phyloP scores from a whole-genome alignment of 2,797 vertebrate genomes.

The Xerus rutilus region DNA sequence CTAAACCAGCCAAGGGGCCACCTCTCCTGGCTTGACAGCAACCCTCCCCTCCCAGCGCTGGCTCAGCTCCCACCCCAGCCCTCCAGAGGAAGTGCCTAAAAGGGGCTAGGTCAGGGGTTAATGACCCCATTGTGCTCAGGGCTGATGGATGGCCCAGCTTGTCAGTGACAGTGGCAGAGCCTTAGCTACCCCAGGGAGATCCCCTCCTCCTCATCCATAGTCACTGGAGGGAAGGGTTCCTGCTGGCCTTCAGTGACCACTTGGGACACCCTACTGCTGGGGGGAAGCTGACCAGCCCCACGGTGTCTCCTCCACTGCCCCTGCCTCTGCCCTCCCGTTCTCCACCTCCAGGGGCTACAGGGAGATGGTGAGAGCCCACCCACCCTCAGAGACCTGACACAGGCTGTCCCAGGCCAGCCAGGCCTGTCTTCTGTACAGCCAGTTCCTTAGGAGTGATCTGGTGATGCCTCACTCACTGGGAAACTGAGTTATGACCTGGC shows the following conservation, averaged over 20 bases:
- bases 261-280: background rate
- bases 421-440: background rate
- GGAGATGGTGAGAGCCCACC: fast-evolving
- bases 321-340: background rate
- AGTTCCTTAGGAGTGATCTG: background rate
- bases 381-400: background rate
- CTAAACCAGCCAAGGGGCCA: background rate
- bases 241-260: conserved; percentile 49
- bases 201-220: background rate
- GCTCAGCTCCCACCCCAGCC: background rate
- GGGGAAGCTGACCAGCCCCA: background rate
- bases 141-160: conserved; percentile 82
- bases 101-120: conserved; percentile 87
- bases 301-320: background rate
- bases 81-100: conserved; percentile 85
- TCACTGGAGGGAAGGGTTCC: background rate
- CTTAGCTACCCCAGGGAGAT: conserved; percentile 72
- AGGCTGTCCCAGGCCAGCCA: background rate
- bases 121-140: conserved; percentile 85
- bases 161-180: conserved; percentile 83
- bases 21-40: background rate
- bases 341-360: no score
- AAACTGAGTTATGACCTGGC: background rate
- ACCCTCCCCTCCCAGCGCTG: background rate
- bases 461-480: background rate